Evolutionary conservation across 2,113 vertebrate species (phyloP), one percentile per base, ranked within the genome.

Genomic region (Echinops telfairi): DNA sequence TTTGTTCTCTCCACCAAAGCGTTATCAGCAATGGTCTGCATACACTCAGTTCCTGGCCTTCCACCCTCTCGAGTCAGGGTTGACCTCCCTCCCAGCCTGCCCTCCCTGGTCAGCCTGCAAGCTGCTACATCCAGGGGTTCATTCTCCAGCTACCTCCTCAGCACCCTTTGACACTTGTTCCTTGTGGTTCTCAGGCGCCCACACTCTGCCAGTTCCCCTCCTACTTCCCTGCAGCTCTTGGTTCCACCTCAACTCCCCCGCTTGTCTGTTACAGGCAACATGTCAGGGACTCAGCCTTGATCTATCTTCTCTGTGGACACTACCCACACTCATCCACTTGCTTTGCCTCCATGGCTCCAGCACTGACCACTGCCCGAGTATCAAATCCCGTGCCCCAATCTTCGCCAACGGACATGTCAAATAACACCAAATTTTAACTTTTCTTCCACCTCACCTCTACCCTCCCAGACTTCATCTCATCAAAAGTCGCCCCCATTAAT

Each of bases 341-440:
- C 77, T 79, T 53, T 43, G 40, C 9, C 15, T 77, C 40, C 77
- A 80, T 75, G 23, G 58, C 71, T 70, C 84, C 53, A 53, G 85
- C 19, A n/a, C 15, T 36, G 20, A n/a, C 23, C 20, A n/a, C 25
- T 25, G 8, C 17, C 78, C 80, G 66, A 82, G 57, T 43, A 27
- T 62, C 47, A 76, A 53, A 70, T 81, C 27, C 70, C 40, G 0
- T 29, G 23, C 17, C 47, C 47, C 47, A 53, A 14, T 27, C 33
- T 91, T 92, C 62, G 38, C 22, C 64, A 47, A 57, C 16, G 83
- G 31, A 58, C 29, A 82, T 79, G 91, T 84, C 53, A 90, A 40
- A 57, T 22, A 22, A 33, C 25, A 40, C n/a, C 81, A 84, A 85
- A 76, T 53, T 80, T 60, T 77, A 90, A 83, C 53, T 81, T 85